A percentile compares a stretch with the other conserved stretches of the same genome.
Evolutionary conservation across 2,888 invertebrate genomes (phyloP).

Genomic region (Buathra laborator): DNA sequence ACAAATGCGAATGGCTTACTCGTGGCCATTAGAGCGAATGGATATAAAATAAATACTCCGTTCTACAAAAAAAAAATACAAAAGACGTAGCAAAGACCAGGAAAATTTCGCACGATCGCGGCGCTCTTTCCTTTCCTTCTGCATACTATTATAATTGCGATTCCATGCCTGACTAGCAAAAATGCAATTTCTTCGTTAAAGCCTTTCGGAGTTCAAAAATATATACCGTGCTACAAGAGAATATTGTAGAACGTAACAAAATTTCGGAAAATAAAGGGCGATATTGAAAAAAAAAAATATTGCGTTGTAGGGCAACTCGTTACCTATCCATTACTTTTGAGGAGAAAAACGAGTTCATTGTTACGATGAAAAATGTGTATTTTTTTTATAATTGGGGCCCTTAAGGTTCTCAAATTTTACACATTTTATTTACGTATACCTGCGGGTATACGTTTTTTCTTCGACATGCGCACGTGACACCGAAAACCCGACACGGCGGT

Average conservation of each 20-base stretch:
- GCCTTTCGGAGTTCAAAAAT: neutral
- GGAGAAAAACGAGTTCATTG: neutral
- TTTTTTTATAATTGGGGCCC: too few relatives aligned
- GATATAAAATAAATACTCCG: slow-evolving; percentile 60
- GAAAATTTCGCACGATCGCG: slow-evolving; percentile 1
- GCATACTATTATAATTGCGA: slow-evolving; percentile 34
- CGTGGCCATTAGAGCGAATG: slow-evolving; percentile 39
- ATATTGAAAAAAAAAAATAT: slow-evolving; percentile 6
- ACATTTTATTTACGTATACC: neutral
- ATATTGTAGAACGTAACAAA: neutral
- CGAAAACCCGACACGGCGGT: too few relatives aligned
- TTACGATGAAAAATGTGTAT: neutral
- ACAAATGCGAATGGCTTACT: slow-evolving; percentile 48
- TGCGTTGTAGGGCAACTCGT: neutral
- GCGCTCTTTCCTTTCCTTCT: neutral
- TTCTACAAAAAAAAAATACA: slow-evolving; percentile 9
- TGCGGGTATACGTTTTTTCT: too few relatives aligned
- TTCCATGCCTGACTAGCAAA: slow-evolving; percentile 18
- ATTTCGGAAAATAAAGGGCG: neutral
- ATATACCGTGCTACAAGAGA: neutral
- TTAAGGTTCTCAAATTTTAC: too few relatives aligned
- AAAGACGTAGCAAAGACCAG: slow-evolving; percentile 31
- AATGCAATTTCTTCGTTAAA: slow-evolving; percentile 28
- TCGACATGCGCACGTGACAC: too few relatives aligned
- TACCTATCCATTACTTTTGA: neutral